Percentiles rank a stretch among this genome's conserved stretches.
These are phyloP conservation scores for Lagodon rhomboides DNA, from an alignment of 2,797 vertebrate species.

Conservation along the genomic window DNA sequence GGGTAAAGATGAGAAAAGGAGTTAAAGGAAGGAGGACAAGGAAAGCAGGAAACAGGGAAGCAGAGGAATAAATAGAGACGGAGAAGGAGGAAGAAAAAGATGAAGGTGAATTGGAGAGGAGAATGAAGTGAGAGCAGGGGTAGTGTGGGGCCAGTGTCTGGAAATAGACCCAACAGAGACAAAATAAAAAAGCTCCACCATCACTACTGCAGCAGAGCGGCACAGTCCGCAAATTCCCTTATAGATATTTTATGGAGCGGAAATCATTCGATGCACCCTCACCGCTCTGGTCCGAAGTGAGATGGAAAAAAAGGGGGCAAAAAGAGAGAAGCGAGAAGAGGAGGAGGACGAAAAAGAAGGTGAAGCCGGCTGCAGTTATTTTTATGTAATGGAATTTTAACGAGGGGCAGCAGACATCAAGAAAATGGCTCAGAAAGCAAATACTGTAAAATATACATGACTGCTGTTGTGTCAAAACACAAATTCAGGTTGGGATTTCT, in stretches of 20 bases:
- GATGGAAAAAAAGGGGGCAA: conserved; percentile 26
- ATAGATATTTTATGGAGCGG: conserved; percentile 73
- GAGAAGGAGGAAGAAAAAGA: conserved; percentile 11
- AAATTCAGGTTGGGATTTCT: background rate
- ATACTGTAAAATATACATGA: conserved; percentile 39
- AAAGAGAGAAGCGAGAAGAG: conserved; percentile 17
- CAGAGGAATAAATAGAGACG: conserved; percentile 1
- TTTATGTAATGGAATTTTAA: conserved; percentile 67
- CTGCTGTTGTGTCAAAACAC: conserved; percentile 37
- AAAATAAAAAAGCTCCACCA: conserved; percentile 45
- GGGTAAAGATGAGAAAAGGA: background rate
- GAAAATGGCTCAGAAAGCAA: conserved; percentile 50
- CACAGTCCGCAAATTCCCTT: conserved; percentile 52
- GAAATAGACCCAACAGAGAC: conserved; percentile 58
- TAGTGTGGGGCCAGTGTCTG: conserved; percentile 49
- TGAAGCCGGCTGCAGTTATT: conserved; percentile 65
- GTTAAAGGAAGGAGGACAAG: background rate
- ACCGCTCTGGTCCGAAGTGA: conserved; percentile 51
- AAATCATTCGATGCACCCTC: conserved; percentile 67
- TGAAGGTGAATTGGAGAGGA: conserved; percentile 40
- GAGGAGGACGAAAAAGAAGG: conserved; percentile 37
- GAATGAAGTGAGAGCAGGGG: conserved; percentile 29
- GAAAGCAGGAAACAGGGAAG: background rate
- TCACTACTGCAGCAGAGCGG: conserved; percentile 53
- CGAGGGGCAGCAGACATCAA: conserved; percentile 44